Evolutionary conservation across 2,888 invertebrate species (phyloP), one percentile per base, ranked within the genome.

Genomic region (Tinea pellionella): DNA sequence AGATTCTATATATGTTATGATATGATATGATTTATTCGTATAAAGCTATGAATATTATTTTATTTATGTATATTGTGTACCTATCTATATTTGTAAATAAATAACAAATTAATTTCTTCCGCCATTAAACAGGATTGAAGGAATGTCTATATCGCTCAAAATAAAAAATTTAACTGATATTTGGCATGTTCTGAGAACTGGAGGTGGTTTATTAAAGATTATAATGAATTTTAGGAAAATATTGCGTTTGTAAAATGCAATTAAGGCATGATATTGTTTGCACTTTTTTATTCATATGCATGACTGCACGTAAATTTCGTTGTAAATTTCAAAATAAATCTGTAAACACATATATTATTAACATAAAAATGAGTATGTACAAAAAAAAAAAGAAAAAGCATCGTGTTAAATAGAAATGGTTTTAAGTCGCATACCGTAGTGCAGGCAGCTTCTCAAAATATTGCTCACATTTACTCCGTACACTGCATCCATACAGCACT

Each of bases 141-240:
- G 19, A 32, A 30, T 57, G 57, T 32, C 57, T 55, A 55, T 82
- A 76, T 70, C 47, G 68, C 76, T 72, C 84, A 74, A 86, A 86
- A 87, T 77, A 73, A 84, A 84, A 81, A 81, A 78, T 67, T 67
- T 67, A 66, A 65, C 65, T 67, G 73, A 63, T 72, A 66, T 74
- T 77, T 76, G 86, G 84, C 82, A 84, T 83, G 84, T 79, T 77
- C 75, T 77, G 78, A 77, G 73, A 77, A 77, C 71, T 79, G 79
- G 81, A 82, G 83, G 84, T 80, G 85, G 81, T 71, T 77, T 72
- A 66, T 59, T 47, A 47, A 15, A 37, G 37, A 37, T 4, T 47
- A 47, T 42, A 42, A 42, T 47, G 15, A 15, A 47, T 13, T 15
- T 47, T 47, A 13, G 47, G 16, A 16, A 9, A 47, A 15, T 2